These are phyloP conservation scores for Camponotus floridanus DNA, from an alignment of 1,140 invertebrate genomes.

Conservation along the genomic window DNA sequence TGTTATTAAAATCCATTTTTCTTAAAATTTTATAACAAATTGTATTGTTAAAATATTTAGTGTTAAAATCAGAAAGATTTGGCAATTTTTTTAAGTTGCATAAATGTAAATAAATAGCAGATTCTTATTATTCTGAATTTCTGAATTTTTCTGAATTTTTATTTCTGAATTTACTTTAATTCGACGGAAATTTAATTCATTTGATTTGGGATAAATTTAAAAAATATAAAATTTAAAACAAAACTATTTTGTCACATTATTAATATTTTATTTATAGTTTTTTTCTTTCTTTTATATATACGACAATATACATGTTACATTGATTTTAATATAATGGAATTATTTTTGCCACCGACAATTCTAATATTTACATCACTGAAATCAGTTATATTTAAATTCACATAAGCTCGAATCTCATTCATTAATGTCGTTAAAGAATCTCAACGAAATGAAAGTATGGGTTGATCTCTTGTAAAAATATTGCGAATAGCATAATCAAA, in stretches of 20 bases:
- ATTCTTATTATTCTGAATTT: background rate
- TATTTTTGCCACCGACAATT: slow-evolving; percentile 10
- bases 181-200: background rate
- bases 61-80: background rate
- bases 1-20: background rate
- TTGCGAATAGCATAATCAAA: slow-evolving; percentile 49
- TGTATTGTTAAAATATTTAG: background rate
- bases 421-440: slow-evolving; percentile 40
- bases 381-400: slow-evolving; percentile 56
- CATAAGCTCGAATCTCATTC: slow-evolving; percentile 46
- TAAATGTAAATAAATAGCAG: background rate
- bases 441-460: slow-evolving; percentile 49
- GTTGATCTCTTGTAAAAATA: slow-evolving; percentile 40
- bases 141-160: no score
- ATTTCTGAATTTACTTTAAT: background rate
- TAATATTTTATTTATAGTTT: slow-evolving; percentile 9
- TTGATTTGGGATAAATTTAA: background rate
- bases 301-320: background rate
- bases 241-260: background rate
- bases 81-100: background rate
- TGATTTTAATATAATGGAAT: background rate
- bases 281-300: background rate
- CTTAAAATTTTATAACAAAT: background rate
- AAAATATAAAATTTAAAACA: background rate
- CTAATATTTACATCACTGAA: slow-evolving; percentile 2